Evolutionary conservation across 2,113 vertebrate species (phyloP).

Genomic region (Urocynchramus pylzowi): DNA sequence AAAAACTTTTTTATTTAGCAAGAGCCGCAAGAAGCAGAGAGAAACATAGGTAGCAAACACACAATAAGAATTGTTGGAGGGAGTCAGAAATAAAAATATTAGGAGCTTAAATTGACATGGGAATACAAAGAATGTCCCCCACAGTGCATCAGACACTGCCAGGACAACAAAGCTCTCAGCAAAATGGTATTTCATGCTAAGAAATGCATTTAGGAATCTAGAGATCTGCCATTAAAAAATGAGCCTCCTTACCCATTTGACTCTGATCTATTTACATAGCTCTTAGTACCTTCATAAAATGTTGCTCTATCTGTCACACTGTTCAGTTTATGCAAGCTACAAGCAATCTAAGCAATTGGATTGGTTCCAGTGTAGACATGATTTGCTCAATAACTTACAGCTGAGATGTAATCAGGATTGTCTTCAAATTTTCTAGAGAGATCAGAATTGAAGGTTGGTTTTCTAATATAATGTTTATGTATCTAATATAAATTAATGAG

Average conservation of each 20-base stretch:
- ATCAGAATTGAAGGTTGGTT: background rate
- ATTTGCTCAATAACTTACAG: background rate
- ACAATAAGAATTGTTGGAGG: background rate
- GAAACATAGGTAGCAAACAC: background rate
- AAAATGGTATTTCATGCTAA: background rate
- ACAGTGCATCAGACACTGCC: background rate
- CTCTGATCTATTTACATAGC: background rate
- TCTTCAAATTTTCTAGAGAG: background rate
- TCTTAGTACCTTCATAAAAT: background rate
- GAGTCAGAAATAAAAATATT: background rate
- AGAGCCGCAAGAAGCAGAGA: background rate
- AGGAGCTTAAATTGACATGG: background rate
- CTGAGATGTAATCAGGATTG: background rate
- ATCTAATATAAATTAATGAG: background rate
- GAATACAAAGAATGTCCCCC: background rate
- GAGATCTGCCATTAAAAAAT: background rate
- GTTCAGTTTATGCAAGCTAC: background rate
- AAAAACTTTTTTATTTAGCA: too few species aligned
- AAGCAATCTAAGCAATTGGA: background rate
- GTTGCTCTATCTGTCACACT: background rate
- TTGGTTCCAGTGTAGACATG: background rate
- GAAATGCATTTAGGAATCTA: background rate
- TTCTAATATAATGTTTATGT: background rate
- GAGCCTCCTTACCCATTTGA: fast-evolving
- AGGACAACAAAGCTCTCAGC: background rate